These are phyloP conservation scores for Nomia melanderi DNA, from an alignment of 1,140 invertebrate genomes.

Conservation along the genomic window DNA sequence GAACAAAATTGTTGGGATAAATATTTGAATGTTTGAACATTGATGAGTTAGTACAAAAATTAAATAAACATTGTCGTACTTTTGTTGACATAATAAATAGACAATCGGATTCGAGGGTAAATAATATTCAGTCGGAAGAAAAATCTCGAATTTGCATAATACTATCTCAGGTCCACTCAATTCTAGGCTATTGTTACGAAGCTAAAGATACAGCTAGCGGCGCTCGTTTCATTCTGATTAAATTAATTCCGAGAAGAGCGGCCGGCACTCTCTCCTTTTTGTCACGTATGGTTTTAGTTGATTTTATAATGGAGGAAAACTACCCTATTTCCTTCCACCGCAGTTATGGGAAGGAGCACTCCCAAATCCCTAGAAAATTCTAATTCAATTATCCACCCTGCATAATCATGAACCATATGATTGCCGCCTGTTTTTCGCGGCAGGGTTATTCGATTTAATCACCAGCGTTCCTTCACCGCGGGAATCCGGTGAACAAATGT, in stretches of 20 bases:
- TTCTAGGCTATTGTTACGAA: constrained; percentile 56
- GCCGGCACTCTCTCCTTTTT: constrained; percentile 61
- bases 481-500: constrained; percentile 16
- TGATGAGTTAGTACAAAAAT: too few species aligned
- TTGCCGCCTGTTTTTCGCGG: constrained; percentile 63
- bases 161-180: constrained; percentile 51
- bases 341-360: constrained; percentile 59
- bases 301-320: constrained; percentile 71
- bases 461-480: constrained; percentile 11
- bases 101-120: constrained; percentile 10
- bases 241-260: constrained; percentile 60
- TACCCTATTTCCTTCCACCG: constrained; percentile 57
- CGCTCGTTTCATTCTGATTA: constrained; percentile 63
- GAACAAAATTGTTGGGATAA: too few species aligned
- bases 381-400: constrained; percentile 72
- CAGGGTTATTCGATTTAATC: constrained; percentile 27
- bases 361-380: constrained; percentile 66
- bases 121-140: constrained; percentile 36
- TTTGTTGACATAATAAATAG: neutral
- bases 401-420: constrained; percentile 68
- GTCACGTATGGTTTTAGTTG: constrained; percentile 72
- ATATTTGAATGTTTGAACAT: too few species aligned
- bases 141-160: constrained; percentile 51
- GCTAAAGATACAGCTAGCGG: constrained; percentile 48
- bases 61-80: too few species aligned